Conservation (phyloP, 2,113 vertebrate genomes). For the Datnioides undecimradiatus region DNA sequence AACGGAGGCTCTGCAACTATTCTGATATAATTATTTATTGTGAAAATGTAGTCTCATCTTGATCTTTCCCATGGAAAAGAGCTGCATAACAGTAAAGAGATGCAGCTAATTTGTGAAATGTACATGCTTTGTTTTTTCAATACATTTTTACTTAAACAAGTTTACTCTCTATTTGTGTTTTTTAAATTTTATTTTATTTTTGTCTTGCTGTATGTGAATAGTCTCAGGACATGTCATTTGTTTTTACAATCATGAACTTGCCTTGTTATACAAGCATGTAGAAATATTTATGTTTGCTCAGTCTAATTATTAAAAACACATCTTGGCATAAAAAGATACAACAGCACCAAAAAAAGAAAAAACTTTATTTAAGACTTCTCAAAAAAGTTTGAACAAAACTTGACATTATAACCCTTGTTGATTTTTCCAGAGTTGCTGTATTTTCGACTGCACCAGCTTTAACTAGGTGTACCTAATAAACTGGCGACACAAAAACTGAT, state of each 20-base stretch:
- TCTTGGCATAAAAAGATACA: no score
- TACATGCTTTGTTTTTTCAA: slow-evolving; percentile 29
- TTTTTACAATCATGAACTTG: background rate
- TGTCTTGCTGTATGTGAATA: background rate
- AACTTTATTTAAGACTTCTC: background rate
- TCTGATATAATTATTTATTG: background rate
- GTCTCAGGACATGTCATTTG: background rate
- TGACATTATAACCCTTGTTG: no score
- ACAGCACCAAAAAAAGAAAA: no score
- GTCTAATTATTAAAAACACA: no score
- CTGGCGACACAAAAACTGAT: no score
- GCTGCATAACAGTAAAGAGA: background rate
- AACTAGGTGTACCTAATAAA: no score
- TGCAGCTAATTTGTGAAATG: slow-evolving; percentile 1
- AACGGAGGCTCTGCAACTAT: background rate
- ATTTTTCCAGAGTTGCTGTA: no score
- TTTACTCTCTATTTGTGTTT: background rate
- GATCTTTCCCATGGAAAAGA: slow-evolving; percentile 67
- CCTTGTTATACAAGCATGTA: no score
- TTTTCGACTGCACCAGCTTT: no score
- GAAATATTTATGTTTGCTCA: no score
- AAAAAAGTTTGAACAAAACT: background rate
- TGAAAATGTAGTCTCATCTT: slow-evolving; percentile 12
- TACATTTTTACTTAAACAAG: slow-evolving; percentile 69
- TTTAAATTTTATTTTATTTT: background rate